Percentiles rank a stretch among this genome's conserved stretches.
Conservation (phyloP, 1,140 invertebrate genomes). For the Drosophila pallidifrons region DNA sequence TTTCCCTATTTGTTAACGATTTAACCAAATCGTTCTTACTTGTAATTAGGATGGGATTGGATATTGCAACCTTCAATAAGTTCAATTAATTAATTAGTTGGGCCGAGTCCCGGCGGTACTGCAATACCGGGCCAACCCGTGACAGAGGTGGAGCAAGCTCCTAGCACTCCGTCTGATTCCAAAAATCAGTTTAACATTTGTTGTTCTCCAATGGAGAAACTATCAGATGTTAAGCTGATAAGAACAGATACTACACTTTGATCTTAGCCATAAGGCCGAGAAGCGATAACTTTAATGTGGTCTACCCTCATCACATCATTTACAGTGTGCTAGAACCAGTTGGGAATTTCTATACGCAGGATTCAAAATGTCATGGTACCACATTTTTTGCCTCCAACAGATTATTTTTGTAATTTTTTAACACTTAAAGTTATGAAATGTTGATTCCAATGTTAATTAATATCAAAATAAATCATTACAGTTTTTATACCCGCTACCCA, state of each 20-base stretch:
- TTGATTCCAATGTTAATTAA: too few relatives aligned
- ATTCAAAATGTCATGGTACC: not conserved
- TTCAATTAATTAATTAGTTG: not conserved
- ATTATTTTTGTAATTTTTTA: too few relatives aligned
- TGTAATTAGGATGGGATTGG: not conserved
- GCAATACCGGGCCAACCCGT: constrained; percentile 88
- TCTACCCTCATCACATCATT: not conserved
- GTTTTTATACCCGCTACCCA: too few relatives aligned
- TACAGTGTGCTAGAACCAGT: not conserved
- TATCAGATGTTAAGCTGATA: constrained; percentile 90
- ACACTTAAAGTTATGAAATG: too few relatives aligned
- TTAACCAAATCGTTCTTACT: too few relatives aligned
- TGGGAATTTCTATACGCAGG: constrained; percentile 10
- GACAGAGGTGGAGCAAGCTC: constrained; percentile 86
- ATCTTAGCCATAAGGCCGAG: constrained; percentile 85
- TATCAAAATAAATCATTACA: too few relatives aligned
- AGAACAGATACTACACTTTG: constrained; percentile 88
- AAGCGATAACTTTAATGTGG: constrained; percentile 64
- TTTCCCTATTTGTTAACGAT: too few relatives aligned
- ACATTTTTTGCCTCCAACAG: too few relatives aligned
- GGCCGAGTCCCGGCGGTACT: constrained; percentile 81
- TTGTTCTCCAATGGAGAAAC: constrained; percentile 87
- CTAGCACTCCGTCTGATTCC: constrained; percentile 85
- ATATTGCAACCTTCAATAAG: too few relatives aligned
- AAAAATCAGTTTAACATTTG: constrained; percentile 89